A percentile compares a stretch with the other conserved stretches of the same genome.
Conservation (phyloP, 2,113 vertebrate species). For the Prionailurus bengalensis region DNA sequence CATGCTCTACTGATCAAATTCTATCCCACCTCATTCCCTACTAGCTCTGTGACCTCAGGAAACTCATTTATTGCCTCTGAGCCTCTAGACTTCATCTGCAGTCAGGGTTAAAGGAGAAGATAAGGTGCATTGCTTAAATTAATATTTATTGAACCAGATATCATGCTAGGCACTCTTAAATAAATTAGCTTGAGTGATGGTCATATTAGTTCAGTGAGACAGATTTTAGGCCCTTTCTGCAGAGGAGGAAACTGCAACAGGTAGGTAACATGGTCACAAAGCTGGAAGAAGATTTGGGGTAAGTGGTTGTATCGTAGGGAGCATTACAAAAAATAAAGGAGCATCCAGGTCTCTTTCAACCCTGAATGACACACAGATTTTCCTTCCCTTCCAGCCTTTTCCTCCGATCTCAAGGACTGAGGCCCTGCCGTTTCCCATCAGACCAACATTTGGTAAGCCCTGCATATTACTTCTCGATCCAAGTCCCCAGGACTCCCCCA, state of each 20-base stretch:
- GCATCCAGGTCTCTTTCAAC: not conserved
- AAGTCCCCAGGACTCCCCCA: not conserved
- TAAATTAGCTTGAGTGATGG: slow-evolving; percentile 39
- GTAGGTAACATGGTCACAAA: not conserved
- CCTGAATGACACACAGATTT: not conserved
- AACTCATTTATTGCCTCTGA: not conserved
- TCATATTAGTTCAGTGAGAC: not conserved
- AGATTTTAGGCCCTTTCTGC: slow-evolving; percentile 18
- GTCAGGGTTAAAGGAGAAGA: slow-evolving; percentile 49
- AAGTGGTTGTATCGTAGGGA: not conserved
- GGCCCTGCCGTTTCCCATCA: not conserved
- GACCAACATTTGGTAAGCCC: not conserved
- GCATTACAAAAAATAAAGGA: not conserved
- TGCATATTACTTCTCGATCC: not conserved
- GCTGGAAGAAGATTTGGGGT: not conserved
- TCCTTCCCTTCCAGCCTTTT: not conserved
- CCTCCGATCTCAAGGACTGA: not conserved
- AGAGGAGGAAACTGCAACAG: not conserved
- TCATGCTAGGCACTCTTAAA: not conserved
- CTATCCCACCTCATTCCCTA: not conserved
- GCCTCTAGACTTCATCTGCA: not conserved
- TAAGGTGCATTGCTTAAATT: slow-evolving; percentile 45
- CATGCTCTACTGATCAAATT: not conserved
- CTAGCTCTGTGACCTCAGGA: not conserved
- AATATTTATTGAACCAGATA: slow-evolving; percentile 59